Evolutionary conservation across 2,797 vertebrate species (phyloP).

Genomic region (Sylvia borin): DNA sequence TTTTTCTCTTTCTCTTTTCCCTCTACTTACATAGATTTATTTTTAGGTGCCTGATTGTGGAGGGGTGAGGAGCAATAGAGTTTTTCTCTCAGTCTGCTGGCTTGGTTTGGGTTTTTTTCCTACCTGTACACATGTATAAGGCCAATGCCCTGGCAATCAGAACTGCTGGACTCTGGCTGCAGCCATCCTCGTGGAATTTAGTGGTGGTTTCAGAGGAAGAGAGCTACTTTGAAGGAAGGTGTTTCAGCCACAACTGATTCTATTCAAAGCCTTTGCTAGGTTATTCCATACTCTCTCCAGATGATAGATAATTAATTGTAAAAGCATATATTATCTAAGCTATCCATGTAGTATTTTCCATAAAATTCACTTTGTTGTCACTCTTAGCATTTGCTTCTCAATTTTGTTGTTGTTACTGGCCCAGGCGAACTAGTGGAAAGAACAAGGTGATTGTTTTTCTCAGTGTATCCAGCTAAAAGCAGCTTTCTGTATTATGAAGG

Average conservation of each 20-base stretch:
- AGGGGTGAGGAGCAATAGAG: background rate
- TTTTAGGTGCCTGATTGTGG: background rate
- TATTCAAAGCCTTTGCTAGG: background rate
- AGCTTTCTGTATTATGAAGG: background rate
- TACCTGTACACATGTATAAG: background rate
- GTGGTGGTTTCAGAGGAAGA: background rate
- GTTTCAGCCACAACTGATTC: background rate
- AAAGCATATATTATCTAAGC: background rate
- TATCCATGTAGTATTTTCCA: background rate
- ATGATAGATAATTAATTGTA: background rate
- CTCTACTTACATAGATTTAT: background rate
- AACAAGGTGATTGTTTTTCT: fast-evolving
- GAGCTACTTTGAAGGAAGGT: background rate
- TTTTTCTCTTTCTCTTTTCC: background rate
- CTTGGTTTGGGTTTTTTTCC: background rate
- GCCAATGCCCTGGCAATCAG: too few relatives aligned
- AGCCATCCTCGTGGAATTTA: background rate
- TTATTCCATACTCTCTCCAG: background rate
- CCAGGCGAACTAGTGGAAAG: background rate
- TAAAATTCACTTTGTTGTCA: background rate
- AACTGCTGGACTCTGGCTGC: background rate
- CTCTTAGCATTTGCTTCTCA: background rate
- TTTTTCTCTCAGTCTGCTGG: background rate
- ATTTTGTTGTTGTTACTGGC: background rate
- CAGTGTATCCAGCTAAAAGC: background rate